Conservation (phyloP, 2,113 vertebrate genomes). For the Hippocampus zosterae region DNA sequence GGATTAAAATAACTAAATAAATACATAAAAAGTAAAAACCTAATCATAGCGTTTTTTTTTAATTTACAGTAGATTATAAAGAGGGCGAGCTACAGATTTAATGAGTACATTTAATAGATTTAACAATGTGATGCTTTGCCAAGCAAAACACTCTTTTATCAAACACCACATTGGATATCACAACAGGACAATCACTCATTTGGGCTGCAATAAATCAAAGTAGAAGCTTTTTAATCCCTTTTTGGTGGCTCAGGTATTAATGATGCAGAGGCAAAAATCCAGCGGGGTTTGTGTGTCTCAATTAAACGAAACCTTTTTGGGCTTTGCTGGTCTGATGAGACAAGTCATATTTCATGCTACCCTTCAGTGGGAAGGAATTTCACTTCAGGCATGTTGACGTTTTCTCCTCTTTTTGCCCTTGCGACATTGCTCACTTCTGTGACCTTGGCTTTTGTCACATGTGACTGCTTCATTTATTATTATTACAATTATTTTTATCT, state of each 20-base stretch:
- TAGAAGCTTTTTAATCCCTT: conserved; percentile 24
- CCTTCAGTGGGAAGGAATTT: background rate
- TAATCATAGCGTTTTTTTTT: background rate
- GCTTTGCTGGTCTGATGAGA: background rate
- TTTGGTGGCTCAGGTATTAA: conserved; percentile 6
- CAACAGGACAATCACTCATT: conserved; percentile 32
- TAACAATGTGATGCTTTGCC: conserved; percentile 28
- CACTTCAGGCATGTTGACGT: background rate
- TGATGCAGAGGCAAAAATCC: conserved; percentile 11
- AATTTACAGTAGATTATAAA: background rate
- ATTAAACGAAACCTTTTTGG: background rate
- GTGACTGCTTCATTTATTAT: background rate
- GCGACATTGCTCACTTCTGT: background rate
- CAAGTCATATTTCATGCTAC: background rate
- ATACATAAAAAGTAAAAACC: background rate
- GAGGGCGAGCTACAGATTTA: background rate
- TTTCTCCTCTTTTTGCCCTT: background rate
- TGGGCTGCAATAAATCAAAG: conserved; percentile 23
- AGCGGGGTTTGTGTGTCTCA: conserved; percentile 4
- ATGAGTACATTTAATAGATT: conserved; percentile 14
- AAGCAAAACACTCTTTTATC: conserved; percentile 1
- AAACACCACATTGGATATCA: conserved; percentile 12
- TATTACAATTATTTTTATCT: background rate
- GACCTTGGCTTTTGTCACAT: background rate
- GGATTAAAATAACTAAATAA: background rate